Conservation (phyloP, 23 tunicate species). For the Trididemnum clinides region DNA sequence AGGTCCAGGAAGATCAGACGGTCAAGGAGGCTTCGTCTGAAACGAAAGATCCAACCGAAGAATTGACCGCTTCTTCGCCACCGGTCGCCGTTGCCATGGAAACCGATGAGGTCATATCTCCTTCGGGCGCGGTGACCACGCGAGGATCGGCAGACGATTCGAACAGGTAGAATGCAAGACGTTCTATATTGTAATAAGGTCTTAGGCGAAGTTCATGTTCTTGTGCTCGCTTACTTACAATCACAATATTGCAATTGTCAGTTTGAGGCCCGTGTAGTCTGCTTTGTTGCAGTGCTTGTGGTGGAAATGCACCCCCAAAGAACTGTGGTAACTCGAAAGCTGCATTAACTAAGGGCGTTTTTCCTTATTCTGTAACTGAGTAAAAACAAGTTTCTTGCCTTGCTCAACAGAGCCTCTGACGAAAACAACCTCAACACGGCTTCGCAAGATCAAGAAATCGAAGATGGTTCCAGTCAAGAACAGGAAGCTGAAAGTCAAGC, state of each 20-base stretch:
- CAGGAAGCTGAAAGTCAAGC: neutral
- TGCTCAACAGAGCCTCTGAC: neutral
- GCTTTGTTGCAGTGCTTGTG: too few relatives aligned
- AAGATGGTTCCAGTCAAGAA: neutral
- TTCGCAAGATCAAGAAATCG: neutral
- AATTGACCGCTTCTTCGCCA: neutral
- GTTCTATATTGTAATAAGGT: too few relatives aligned
- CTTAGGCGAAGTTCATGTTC: too few relatives aligned
- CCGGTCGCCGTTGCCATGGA: conserved; percentile 1
- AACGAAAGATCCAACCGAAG: neutral
- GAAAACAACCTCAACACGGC: neutral
- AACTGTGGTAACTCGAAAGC: too few relatives aligned
- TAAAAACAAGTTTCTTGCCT: neutral
- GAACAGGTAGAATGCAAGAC: too few relatives aligned
- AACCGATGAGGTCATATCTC: neutral
- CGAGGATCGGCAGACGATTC: too few relatives aligned
- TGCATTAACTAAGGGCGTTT: too few relatives aligned
- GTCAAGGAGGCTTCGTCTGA: conserved; percentile 16
- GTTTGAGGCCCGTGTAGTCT: too few relatives aligned
- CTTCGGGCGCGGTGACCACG: neutral
- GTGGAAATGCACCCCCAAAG: too few relatives aligned
- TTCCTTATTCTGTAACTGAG: neutral
- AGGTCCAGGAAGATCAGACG: conserved; percentile 47
- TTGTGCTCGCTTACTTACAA: too few relatives aligned
- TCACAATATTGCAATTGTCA: too few relatives aligned